Percentiles rank a stretch among this genome's conserved stretches.
These are phyloP conservation scores for Orthochromis malagaraziensis DNA, from an alignment of 2,113 vertebrate genomes.

Conservation along the genomic window DNA sequence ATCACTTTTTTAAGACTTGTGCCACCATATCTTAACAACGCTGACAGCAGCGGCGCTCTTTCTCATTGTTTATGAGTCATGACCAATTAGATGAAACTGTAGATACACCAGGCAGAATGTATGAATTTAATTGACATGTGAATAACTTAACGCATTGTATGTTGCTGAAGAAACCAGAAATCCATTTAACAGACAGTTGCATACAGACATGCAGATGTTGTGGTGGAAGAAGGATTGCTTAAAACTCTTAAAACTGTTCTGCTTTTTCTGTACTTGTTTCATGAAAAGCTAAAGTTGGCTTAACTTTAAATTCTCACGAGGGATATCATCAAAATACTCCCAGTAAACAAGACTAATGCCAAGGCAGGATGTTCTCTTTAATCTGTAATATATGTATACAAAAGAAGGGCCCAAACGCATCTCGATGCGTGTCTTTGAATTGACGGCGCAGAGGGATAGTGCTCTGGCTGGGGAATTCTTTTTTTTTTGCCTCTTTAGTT, in stretches of 20 bases:
- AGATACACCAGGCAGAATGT: too few species aligned
- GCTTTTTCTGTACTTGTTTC: not conserved
- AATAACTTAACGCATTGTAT: not conserved
- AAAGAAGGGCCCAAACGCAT: slow-evolving; percentile 17
- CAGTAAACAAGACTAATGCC: not conserved
- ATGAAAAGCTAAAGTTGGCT: not conserved
- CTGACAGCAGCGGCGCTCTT: not conserved
- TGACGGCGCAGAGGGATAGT: slow-evolving; percentile 36
- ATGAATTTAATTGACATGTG: not conserved
- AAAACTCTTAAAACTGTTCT: not conserved
- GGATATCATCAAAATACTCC: not conserved
- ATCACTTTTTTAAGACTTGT: not conserved
- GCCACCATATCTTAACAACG: not conserved
- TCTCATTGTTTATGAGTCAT: not conserved
- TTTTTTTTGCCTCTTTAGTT: slow-evolving; percentile 46
- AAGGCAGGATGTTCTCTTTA: not conserved
- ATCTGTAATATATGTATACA: not conserved
- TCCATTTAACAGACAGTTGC: not conserved
- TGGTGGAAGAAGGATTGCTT: not conserved
- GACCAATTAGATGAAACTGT: not conserved
- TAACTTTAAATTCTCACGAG: not conserved
- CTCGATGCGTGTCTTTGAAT: slow-evolving; percentile 42
- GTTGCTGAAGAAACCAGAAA: not conserved
- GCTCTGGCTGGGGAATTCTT: slow-evolving; percentile 38
- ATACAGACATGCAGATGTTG: not conserved